Base-by-base conservation (phyloP, 2,888 invertebrate genomes). In the Cistogaster globosa region DNA sequence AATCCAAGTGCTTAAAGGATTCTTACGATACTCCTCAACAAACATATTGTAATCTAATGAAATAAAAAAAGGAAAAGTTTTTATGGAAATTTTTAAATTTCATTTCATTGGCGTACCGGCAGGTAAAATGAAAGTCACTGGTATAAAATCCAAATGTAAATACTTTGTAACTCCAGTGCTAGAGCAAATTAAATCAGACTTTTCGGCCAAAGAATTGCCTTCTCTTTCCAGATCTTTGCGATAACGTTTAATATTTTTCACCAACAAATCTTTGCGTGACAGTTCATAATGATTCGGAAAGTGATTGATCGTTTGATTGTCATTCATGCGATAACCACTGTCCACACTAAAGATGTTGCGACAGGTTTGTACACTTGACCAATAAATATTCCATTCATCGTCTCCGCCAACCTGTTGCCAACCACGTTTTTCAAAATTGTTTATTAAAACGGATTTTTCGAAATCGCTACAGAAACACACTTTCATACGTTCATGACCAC, bases 331-430 rank as follows among this genome's bases (percentile, higher is more conserved):
- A 92, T 97, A 98, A 14, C 98, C 97, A 90, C 96, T 97, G 90
- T 98, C 98, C 16, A 97, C 96, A 90, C 97, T 97, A 91, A 98
- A 98, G 84, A 98, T 95, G 89, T 95, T 97, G 80, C 98, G 94
- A 88, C 98, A 97, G n/a, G 97, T 98, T 89, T 96, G 96, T 1
- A 98, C 97, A 80, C 96, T 96, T 4, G 98, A 97, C 98, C 98
- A 98, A 92, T 98, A 98, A 90, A 98, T 96, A 92, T 98, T 98
- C 98, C 98, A 98, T 89, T 98, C 97, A 90, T 98, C 98, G 88
- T 98, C 97, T 0, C 97, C 96, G 0, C 95, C 95, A 0, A 97
- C 98, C 82, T 92, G 90, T 2, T 94, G 93, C 98, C 98, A 98
- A 14, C 97, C 97, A 72, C 98, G 94, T 89, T 97, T 96, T 88